Percentiles rank a stretch among this genome's conserved stretches.
phyloP scores from a whole-genome alignment of 2,888 invertebrate genomes.

The Reticulitermes lucifugus region DNA sequence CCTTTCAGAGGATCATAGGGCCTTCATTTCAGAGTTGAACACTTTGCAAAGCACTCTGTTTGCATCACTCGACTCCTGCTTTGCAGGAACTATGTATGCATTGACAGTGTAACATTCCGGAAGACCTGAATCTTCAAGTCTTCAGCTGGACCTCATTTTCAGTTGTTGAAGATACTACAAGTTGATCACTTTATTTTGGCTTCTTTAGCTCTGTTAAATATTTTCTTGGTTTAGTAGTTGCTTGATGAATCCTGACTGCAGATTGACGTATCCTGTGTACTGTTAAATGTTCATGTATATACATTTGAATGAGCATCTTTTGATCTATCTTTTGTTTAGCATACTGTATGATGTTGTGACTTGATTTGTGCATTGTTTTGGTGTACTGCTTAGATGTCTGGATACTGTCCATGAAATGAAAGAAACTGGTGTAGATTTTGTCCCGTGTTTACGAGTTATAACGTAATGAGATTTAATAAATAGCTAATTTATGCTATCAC shows the following conservation, averaged over 20 bases:
- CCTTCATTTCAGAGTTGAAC: too few relatives aligned
- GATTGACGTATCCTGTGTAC: slow-evolving; percentile 20
- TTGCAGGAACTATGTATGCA: too few relatives aligned
- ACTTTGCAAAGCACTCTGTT: too few relatives aligned
- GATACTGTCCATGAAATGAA: slow-evolving; percentile 19
- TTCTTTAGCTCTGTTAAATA: slow-evolving; percentile 20
- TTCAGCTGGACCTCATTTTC: slow-evolving; percentile 49
- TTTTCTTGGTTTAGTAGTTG: slow-evolving; percentile 34
- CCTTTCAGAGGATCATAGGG: too few relatives aligned
- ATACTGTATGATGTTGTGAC: slow-evolving; percentile 25
- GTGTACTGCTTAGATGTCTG: slow-evolving; percentile 26
- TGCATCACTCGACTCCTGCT: too few relatives aligned
- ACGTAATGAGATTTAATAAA: too few relatives aligned
- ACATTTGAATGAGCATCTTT: slow-evolving; percentile 27
- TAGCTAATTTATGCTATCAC: too few relatives aligned
- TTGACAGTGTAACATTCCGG: too few relatives aligned
- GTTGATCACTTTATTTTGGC: slow-evolving; percentile 5
- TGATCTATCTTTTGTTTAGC: not conserved
- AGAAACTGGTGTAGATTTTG: not conserved
- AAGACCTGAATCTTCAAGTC: too few relatives aligned
- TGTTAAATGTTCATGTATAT: slow-evolving; percentile 28
- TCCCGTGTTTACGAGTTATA: too few relatives aligned
- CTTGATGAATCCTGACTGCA: slow-evolving; percentile 32
- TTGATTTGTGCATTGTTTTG: slow-evolving; percentile 39
- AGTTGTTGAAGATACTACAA: slow-evolving; percentile 21